phyloP scores from a whole-genome alignment of 2,113 vertebrate genomes.

The human region DNA sequence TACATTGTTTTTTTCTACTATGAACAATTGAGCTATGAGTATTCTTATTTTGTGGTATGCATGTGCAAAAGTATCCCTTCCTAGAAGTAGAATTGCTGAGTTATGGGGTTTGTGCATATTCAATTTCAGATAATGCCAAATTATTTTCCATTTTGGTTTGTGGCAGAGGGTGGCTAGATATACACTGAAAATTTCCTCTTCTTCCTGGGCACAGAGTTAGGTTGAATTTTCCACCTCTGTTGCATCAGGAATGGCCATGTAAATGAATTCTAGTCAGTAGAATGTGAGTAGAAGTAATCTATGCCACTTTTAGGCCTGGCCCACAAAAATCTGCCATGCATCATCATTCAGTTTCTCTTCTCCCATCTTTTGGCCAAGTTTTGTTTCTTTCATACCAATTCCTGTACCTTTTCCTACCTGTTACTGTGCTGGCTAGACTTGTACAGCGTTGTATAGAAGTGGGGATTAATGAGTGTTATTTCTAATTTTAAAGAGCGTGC shows the following conservation, averaged over 20 bases:
- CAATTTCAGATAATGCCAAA: not conserved
- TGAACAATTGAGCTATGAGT: not conserved
- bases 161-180: not conserved
- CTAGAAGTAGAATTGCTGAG: not conserved
- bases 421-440: not conserved
- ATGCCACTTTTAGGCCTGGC: not conserved
- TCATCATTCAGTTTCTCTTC: not conserved
- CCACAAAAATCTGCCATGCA: not conserved
- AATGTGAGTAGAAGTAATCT: not conserved
- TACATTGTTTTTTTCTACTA: not conserved
- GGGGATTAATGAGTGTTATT: not conserved
- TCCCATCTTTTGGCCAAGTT: not conserved
- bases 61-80: not conserved
- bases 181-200: not conserved
- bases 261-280: not conserved
- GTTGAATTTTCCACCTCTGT: not conserved
- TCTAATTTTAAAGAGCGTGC: conserved; percentile 7
- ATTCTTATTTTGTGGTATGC: not conserved
- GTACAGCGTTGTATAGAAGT: not conserved
- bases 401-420: not conserved
- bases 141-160: conserved; percentile 22
- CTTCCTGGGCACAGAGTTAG: not conserved
- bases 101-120: not conserved
- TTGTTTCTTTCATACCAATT: conserved; percentile 17
- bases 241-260: not conserved